These are phyloP conservation scores for Manis javanica DNA, from an alignment of 2,797 vertebrate genomes.

Conservation along the genomic window DNA sequence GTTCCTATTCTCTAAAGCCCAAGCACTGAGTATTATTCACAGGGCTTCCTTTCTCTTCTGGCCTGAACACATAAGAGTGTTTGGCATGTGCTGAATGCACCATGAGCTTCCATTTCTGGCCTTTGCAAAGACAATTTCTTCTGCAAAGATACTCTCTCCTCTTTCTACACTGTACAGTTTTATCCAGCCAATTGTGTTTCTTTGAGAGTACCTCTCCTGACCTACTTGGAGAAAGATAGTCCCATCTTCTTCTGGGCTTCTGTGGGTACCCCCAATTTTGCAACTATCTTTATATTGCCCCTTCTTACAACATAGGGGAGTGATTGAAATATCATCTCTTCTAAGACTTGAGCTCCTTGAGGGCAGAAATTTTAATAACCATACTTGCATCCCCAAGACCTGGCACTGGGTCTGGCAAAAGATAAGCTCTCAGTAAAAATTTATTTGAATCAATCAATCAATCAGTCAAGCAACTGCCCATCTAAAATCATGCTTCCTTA, in stretches of 20 bases:
- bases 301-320: neutral
- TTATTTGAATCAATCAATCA: slow-evolving; percentile 2
- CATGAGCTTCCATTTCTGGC: neutral
- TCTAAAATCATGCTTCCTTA: neutral
- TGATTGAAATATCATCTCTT: neutral
- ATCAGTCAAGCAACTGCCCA: neutral
- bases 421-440: neutral
- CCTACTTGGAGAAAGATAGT: neutral
- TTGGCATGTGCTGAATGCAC: neutral
- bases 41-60: neutral
- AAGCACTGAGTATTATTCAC: neutral
- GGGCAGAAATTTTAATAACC: neutral
- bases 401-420: neutral
- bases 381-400: neutral
- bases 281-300: neutral
- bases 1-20: neutral
- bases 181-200: neutral
- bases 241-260: neutral
- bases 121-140: neutral
- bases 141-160: neutral
- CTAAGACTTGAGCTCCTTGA: neutral
- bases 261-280: neutral
- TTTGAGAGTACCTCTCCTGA: neutral
- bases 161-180: neutral
- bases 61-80: neutral